Evolutionary conservation across 2,113 vertebrate species (phyloP).

Genomic region (Pipa parva): DNA sequence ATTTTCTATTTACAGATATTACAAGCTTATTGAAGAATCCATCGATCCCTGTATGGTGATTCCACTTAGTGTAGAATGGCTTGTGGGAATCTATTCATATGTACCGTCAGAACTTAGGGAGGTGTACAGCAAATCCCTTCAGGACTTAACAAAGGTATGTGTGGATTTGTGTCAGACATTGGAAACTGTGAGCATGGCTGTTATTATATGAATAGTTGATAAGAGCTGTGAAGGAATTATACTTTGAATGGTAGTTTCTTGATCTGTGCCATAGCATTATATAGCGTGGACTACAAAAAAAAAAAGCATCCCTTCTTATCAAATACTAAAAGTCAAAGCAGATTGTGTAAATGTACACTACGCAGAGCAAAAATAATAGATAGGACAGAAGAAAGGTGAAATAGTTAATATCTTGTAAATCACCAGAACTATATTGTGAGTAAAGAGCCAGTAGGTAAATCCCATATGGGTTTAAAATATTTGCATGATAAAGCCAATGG

Average conservation of each 20-base stretch:
- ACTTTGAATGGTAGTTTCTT: constrained; percentile 23
- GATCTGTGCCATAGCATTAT: too few relatives aligned
- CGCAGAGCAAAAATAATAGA: too few relatives aligned
- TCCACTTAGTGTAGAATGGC: constrained; percentile 4
- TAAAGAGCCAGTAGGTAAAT: too few relatives aligned
- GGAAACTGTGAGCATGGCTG: constrained; percentile 29
- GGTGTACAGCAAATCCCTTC: constrained; percentile 17
- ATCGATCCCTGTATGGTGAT: background rate
- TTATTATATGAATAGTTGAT: constrained; percentile 52
- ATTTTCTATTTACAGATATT: constrained; percentile 56
- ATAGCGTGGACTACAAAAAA: too few relatives aligned
- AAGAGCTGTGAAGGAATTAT: constrained; percentile 36
- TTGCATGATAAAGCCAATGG: too few relatives aligned
- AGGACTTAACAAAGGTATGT: constrained; percentile 55
- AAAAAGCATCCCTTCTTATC: too few relatives aligned
- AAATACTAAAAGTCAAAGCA: too few relatives aligned
- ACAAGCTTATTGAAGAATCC: constrained; percentile 35
- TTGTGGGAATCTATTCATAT: background rate
- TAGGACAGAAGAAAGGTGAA: too few relatives aligned
- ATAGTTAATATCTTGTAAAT: too few relatives aligned
- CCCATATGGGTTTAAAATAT: too few relatives aligned
- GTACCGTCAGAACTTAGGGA: constrained; percentile 9
- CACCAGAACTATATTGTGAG: too few relatives aligned
- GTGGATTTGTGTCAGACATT: constrained; percentile 44
- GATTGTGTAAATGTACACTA: too few relatives aligned